A percentile compares a stretch with the other conserved stretches of the same genome.
phyloP scores from a whole-genome alignment of 2,113 vertebrate species.

The Jaculus jaculus region DNA sequence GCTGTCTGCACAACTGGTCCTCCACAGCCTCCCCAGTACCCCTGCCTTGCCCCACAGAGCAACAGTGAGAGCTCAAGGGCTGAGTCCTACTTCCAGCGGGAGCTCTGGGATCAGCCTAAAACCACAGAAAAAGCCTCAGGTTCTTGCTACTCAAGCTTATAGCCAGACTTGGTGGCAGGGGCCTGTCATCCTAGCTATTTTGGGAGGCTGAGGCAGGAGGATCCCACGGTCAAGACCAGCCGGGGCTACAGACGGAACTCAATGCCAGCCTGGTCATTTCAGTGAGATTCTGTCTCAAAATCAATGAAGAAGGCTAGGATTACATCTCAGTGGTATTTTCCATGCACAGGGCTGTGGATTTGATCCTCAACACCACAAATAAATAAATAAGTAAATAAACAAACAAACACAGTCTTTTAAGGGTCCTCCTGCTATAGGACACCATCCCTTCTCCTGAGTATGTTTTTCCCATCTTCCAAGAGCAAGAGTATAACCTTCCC shows the following conservation, averaged over 20 bases:
- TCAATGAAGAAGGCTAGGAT: neutral
- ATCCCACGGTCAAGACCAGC: neutral
- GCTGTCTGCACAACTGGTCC: neutral
- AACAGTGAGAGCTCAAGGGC: neutral
- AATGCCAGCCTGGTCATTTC: neutral
- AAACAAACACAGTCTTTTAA: neutral
- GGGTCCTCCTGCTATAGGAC: neutral
- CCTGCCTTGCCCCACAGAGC: neutral
- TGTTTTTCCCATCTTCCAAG: neutral
- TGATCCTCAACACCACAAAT: neutral
- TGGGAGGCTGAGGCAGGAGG: neutral
- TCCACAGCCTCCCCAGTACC: too few species aligned
- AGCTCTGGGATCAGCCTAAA: neutral
- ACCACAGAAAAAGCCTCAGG: neutral
- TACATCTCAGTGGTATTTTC: neutral
- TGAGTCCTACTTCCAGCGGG: neutral
- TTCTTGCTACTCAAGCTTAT: neutral
- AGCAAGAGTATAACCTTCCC: rapidly evolving
- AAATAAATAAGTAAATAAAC: too few species aligned
- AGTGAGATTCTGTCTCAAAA: neutral
- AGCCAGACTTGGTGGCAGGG: neutral
- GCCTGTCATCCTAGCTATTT: neutral
- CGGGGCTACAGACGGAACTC: neutral
- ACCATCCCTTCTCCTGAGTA: neutral
- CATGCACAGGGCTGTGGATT: neutral